phyloP scores from a whole-genome alignment of 2,888 invertebrate species.

The Anthophora plumipes region DNA sequence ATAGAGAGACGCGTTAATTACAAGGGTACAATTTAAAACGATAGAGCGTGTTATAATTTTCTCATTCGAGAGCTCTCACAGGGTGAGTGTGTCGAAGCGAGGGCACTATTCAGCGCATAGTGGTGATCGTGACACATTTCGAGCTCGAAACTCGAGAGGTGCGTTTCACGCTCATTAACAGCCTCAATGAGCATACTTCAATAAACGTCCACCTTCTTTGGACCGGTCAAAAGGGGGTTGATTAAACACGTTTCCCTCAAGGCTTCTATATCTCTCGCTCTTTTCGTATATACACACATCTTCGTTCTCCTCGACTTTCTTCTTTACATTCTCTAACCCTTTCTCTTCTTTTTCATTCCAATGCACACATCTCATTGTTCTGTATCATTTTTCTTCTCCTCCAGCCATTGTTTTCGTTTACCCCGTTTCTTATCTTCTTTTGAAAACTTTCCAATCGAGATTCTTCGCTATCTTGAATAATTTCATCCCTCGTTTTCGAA shows the following conservation, averaged over 20 bases:
- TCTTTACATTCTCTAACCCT: neutral
- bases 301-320: neutral
- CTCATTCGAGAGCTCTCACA: no score
- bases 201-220: slow-evolving; percentile 10
- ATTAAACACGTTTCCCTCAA: slow-evolving; percentile 35
- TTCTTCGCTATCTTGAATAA: no score
- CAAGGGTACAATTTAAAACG: no score
- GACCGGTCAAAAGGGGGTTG: neutral
- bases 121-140: neutral
- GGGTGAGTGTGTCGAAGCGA: no score
- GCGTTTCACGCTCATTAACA: slow-evolving; percentile 36
- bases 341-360: neutral
- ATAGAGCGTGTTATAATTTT: no score
- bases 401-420: slow-evolving; percentile 20
- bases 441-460: neutral
- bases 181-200: slow-evolving; percentile 27
- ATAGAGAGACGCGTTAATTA: no score
- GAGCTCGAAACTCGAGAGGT: neutral
- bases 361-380: slow-evolving; percentile 29
- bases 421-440: no score
- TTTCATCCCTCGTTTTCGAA: no score
- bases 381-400: slow-evolving; percentile 32
- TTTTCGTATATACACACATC: no score
- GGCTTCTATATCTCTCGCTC: neutral
- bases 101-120: neutral